A percentile compares a stretch with the other conserved stretches of the same genome.
phyloP scores from a whole-genome alignment of 2,888 invertebrate species.

The Myopa testacea region DNA sequence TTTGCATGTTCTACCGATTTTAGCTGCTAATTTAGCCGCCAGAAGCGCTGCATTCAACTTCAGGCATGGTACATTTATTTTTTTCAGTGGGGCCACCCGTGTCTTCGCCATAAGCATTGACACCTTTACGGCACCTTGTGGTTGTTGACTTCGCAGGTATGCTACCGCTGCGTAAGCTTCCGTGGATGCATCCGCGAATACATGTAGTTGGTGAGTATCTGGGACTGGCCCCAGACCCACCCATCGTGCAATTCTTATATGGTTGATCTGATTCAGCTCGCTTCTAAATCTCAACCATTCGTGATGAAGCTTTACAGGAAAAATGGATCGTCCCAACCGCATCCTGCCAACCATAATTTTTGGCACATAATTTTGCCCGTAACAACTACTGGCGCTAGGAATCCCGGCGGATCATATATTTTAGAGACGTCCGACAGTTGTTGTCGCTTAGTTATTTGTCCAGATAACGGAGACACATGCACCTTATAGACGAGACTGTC shows the following conservation, averaged over 20 bases:
- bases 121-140: slow-evolving; percentile 26
- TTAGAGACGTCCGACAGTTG: background rate
- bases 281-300: slow-evolving; percentile 15
- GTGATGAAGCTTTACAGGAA: slow-evolving; percentile 9
- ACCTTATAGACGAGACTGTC: too few species aligned
- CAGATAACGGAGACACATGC: background rate
- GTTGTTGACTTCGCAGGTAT: slow-evolving; percentile 33
- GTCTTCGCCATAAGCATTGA: slow-evolving; percentile 5
- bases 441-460: background rate
- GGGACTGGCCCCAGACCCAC: slow-evolving; percentile 4
- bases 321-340: slow-evolving; percentile 15
- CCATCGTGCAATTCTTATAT: slow-evolving; percentile 8
- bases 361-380: background rate
- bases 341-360: slow-evolving; percentile 13
- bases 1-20: background rate
- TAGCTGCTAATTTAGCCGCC: slow-evolving; percentile 26
- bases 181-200: slow-evolving; percentile 36
- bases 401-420: slow-evolving; percentile 20
- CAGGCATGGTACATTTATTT: slow-evolving; percentile 37
- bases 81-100: slow-evolving; percentile 41
- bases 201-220: slow-evolving; percentile 26
- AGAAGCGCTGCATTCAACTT: slow-evolving; percentile 41
- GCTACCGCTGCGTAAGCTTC: background rate
- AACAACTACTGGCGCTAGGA: background rate
- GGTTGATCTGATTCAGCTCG: slow-evolving; percentile 13